Evolutionary conservation across 2,888 invertebrate species (phyloP), one percentile per base, ranked within the genome.

Genomic region (Rutpela maculata): DNA sequence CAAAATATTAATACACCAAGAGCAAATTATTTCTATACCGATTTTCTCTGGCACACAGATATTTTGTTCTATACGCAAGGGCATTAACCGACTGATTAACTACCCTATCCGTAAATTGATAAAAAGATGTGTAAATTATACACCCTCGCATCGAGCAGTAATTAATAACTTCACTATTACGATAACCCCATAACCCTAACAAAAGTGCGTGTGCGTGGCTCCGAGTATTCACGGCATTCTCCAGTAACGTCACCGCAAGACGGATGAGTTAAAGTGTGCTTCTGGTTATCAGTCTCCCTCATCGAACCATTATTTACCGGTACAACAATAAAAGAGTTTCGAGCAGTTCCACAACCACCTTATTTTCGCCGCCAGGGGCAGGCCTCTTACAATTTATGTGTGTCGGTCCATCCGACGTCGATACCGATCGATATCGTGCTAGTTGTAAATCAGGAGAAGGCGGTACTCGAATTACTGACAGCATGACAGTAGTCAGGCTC

Each of bases 231-330:
- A 63, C 17, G 31, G 26, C 22, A 63, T 35, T 63, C 26, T 35
- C 35, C 31, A 35, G 62, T 31, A n/a, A n/a, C n/a, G 50, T 50
- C 43, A 43, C 43, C 0, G 43, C 15, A 43, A 43, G 43, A 43
- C 50, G 50, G n/a, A 50, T 50, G 50, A 50, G 50, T 50, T 50
- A 50, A 50, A 50, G 50, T 50, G 50, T 50, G 59, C 59, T 59
- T 19, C 59, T 22, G 22, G 43, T 66, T 43, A 86, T 86, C 86
- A 80, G 77, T 77, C 75, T 77, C 82, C 82, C 85, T 84, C 83
- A 86, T 86, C 86, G 82, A 78, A 67, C 85, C 86, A 86, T 86
- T 86, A 86, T 86, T 86, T 85, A 86, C 84, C 84, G 83, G 84
- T 84, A 79, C 82, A 84, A 85, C 84, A 85, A 84, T 84, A 83